Evolutionary conservation across 2,888 invertebrate species (phyloP), one percentile per base, ranked within the genome.

Genomic region (Dexiosoma caninum): DNA sequence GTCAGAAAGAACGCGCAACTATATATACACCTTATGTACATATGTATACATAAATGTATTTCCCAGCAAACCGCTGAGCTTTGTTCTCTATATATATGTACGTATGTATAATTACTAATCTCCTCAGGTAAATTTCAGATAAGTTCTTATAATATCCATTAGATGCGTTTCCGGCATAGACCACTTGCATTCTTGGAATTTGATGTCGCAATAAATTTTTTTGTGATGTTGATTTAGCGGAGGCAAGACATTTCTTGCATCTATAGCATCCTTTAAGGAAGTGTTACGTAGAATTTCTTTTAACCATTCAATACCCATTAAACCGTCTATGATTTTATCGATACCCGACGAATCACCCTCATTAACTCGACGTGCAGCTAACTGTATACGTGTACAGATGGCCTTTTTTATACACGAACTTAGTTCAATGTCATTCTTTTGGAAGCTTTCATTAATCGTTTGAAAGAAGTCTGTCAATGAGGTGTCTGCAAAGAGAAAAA

Each of bases 381-480:
- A 89, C 76, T 91, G 89, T 4, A 92, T 90, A 14, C 90, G 86
- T 71, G 90, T 88, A 82, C 94, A 94, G 30, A 93, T 88, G 1
- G 92, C 91, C 81, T 93, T 91, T 86, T 94, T 93, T 86, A 93
- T 88, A 84, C 94, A 94, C 0, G 92, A 91, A 0, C 92, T 91
- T 2, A 93, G 89, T 86, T 94, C 93, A n/a, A 94, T 91, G 62
- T 93, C 91, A 81, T 93, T 91, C 60, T 91, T 91, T 0, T 91
- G 88, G 32, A 94, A 87, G 0, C 91, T 88, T 74, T 92, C 91
- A 81, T 94, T 93, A 14, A 94, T 86, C 40, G 90, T 89, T 9
- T 90, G 87, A 83, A 93, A 57, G 0, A 89, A 67, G 14, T 83
- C 85, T 21, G 85, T 76, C 21, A 89, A 62, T 2, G 83, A 83